Percentiles rank a stretch among this genome's conserved stretches.
Evolutionary conservation across 2,888 invertebrate genomes (phyloP).

Genomic region (Terebella lapidaria): DNA sequence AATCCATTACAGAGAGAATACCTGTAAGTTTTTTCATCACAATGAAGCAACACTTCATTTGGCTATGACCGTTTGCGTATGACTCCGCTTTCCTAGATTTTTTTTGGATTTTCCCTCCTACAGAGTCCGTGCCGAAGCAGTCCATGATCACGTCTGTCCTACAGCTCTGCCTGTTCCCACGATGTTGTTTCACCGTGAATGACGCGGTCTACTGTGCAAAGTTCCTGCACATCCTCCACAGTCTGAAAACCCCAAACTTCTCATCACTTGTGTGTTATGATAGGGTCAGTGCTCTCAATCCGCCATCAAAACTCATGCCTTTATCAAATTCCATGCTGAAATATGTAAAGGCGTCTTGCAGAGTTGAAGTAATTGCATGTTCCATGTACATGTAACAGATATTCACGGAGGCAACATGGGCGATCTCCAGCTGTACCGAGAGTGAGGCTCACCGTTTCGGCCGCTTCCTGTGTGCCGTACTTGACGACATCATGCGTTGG

Average conservation of each 20-base stretch:
- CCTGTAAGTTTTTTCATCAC: no score
- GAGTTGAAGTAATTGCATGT: no score
- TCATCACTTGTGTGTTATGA: slow-evolving; percentile 96
- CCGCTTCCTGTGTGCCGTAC: slow-evolving; percentile 82
- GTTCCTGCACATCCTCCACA: slow-evolving; percentile 93
- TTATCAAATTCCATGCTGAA: no score
- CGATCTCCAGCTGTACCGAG: slow-evolving; percentile 95
- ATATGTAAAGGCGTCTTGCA: no score
- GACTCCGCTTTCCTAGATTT: no score
- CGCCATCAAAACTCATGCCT: no score
- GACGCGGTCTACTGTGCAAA: slow-evolving; percentile 97
- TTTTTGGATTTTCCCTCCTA: background rate
- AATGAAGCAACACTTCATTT: no score
- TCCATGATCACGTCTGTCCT: slow-evolving; percentile 79
- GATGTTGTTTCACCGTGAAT: slow-evolving; percentile 90
- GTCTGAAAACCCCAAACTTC: slow-evolving; percentile 91
- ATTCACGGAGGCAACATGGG: slow-evolving; percentile 96
- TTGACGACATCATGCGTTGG: slow-evolving; percentile 95
- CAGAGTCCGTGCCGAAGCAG: slow-evolving; percentile 12
- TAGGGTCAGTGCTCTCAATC: slow-evolving; percentile 68
- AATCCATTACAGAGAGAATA: no score
- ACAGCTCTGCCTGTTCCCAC: slow-evolving; percentile 92
- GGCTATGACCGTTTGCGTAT: no score
- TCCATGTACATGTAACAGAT: slow-evolving; percentile 64
- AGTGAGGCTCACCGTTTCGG: slow-evolving; percentile 95